These are phyloP conservation scores for Lepidotrigona ventralis DNA, from an alignment of 1,140 invertebrate genomes.

Conservation along the genomic window DNA sequence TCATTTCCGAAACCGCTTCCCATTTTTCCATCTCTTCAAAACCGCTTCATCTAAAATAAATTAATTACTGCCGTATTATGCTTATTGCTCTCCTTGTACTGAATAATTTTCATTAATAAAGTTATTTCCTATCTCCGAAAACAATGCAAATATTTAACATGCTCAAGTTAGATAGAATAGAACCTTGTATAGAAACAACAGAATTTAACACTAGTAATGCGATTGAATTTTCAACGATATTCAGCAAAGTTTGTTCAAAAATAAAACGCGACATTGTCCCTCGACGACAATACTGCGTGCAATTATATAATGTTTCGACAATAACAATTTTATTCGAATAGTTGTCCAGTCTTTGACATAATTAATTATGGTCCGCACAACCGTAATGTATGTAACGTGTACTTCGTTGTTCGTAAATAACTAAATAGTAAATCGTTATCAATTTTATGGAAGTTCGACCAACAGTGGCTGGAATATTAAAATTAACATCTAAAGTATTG, in stretches of 20 bases:
- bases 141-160: no score
- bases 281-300: background rate
- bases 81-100: no score
- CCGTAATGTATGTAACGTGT: constrained; percentile 20
- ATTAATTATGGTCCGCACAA: constrained; percentile 48
- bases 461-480: no score
- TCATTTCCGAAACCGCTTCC: no score
- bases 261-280: background rate
- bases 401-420: constrained; percentile 31
- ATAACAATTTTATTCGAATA: constrained; percentile 23
- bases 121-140: no score
- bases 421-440: background rate
- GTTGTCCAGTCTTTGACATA: constrained; percentile 14
- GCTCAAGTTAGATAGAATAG: no score
- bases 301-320: constrained; percentile 16
- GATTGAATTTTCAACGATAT: background rate
- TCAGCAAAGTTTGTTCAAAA: background rate
- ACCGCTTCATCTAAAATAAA: no score
- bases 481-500: no score
- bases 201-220: background rate
- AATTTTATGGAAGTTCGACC: background rate
- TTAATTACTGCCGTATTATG: no score
- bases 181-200: no score
- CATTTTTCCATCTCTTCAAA: no score
- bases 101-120: no score